Evolutionary conservation across 1,140 invertebrate species (phyloP), one percentile per base, ranked within the genome.

Genomic region (Mesaphorura yosii): DNA sequence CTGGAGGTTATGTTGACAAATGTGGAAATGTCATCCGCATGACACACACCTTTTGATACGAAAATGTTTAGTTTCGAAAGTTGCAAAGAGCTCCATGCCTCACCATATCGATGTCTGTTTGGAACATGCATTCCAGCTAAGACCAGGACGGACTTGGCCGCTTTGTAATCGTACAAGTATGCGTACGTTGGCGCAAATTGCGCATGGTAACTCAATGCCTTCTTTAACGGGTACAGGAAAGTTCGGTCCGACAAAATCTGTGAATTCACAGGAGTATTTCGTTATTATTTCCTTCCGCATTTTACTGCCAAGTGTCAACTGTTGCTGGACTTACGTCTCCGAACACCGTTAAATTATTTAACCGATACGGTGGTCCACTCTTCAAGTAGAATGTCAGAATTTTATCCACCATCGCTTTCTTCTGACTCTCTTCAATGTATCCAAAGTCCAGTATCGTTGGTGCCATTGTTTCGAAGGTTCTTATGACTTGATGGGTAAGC

Each of bases 111-210:
- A n/a, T n/a, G n/a, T n/a, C n/a, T n/a, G n/a, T n/a, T n/a, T n/a
- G n/a, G n/a, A n/a, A n/a, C n/a, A n/a, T n/a, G n/a, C n/a, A n/a
- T n/a, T n/a, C n/a, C n/a, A n/a, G n/a, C n/a, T 15, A 15, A 17
- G n/a, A 17, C 20, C 4, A 44, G 48, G 5, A 57, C 27, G 19
- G 51, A 57, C 25, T 55, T 54, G 15, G 50, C 28, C 17, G 57
- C 55, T 26, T 59, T 56, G 27, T 57, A 62, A 3, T 41, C 51
- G 29, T 53, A 62, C 17, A 62, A 15, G 22, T 56, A 57, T 3
- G 42, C 31, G 28, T 59, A 62, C 2, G 60, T 62, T 23, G 50
- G 53, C 12, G 60, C 56, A 23, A 62, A 23, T 28, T 47, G 38
- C 14, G 57, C 54, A 42, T 62, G 60, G 20, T 39, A 27, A 51